Conservation (phyloP, 2,888 invertebrate species). For the Drepanosiphum platanoidis region DNA sequence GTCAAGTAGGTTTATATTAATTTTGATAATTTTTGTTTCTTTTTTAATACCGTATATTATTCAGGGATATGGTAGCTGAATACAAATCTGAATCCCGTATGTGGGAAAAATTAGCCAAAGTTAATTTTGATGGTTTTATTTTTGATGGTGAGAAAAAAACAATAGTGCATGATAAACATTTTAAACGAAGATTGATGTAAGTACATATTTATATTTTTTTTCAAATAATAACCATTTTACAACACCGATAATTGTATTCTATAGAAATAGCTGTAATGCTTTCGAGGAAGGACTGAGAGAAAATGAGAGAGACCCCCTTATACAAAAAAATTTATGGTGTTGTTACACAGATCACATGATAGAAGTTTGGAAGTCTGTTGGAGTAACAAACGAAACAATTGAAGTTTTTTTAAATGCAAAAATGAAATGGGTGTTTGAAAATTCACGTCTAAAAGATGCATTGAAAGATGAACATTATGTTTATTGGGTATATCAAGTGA, state of each 20-base stretch:
- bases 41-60: too few relatives aligned
- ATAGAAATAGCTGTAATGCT: neutral
- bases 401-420: neutral
- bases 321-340: neutral
- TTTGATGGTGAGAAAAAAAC: neutral
- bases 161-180: too few relatives aligned
- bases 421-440: neutral
- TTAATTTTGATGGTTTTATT: neutral
- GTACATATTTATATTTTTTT: too few relatives aligned
- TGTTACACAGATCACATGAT: neutral
- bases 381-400: neutral
- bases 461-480: neutral
- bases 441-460: neutral
- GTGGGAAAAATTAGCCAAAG: neutral
- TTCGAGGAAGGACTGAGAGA: neutral
- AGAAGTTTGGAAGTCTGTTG: neutral
- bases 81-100: neutral
- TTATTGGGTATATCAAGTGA: neutral
- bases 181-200: too few relatives aligned
- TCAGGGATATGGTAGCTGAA: neutral
- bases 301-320: neutral
- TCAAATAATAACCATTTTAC: too few relatives aligned
- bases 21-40: neutral
- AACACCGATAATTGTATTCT: neutral
- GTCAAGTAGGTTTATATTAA: neutral